Evolutionary conservation across 1,140 invertebrate species (phyloP).

Genomic region (Choristoneura fumiferana): DNA sequence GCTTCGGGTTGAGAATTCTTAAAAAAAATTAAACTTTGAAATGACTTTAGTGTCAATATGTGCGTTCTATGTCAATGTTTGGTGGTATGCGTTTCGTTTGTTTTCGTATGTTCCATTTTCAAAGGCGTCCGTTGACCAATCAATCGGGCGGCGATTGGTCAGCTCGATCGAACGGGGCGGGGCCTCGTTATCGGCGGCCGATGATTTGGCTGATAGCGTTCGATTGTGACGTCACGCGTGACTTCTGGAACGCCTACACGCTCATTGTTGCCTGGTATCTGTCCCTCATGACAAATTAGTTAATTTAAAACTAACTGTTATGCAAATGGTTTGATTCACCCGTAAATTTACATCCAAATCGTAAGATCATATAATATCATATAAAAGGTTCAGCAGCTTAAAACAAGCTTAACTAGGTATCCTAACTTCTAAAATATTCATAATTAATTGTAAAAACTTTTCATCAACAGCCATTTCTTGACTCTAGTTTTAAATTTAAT

Average conservation of each 20-base stretch:
- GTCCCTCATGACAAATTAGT: slow-evolving; percentile 5
- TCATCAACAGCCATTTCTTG: too few species aligned
- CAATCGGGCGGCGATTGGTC: slow-evolving; percentile 62
- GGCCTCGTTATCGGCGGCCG: slow-evolving; percentile 56
- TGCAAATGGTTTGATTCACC: too few species aligned
- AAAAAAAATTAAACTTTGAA: slow-evolving; percentile 35
- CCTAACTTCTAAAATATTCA: too few species aligned
- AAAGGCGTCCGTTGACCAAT: slow-evolving; percentile 60
- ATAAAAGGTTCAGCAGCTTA: too few species aligned
- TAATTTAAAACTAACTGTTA: background rate
- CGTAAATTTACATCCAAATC: too few species aligned
- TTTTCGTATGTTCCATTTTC: slow-evolving; percentile 10
- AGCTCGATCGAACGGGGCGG: slow-evolving; percentile 48
- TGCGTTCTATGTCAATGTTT: slow-evolving; percentile 22
- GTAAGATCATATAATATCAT: too few species aligned
- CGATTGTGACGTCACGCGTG: slow-evolving; percentile 44
- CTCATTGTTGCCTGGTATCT: slow-evolving; percentile 41
- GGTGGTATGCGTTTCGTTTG: background rate
- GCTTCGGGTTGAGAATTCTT: slow-evolving; percentile 28
- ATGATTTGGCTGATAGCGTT: slow-evolving; percentile 57
- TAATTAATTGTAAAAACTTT: too few species aligned
- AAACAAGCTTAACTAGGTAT: too few species aligned
- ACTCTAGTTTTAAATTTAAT: too few species aligned
- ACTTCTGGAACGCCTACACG: slow-evolving; percentile 3
- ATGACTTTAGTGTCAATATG: slow-evolving; percentile 44